These are phyloP conservation scores for Perizoma flavofasciatum DNA, from an alignment of 2,888 invertebrate species.

Conservation along the genomic window DNA sequence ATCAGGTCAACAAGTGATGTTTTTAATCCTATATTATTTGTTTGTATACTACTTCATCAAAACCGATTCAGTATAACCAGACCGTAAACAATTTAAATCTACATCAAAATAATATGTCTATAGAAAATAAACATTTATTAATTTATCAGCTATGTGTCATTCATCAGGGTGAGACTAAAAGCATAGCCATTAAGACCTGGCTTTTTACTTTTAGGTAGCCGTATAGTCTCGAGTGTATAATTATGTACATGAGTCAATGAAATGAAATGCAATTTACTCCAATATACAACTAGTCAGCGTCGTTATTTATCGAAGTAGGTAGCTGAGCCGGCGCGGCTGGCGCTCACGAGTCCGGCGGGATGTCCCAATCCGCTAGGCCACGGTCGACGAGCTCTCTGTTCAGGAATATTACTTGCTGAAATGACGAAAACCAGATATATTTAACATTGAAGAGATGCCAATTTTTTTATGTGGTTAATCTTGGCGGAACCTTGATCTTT, in stretches of 20 bases:
- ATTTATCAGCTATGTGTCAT: constrained; percentile 64
- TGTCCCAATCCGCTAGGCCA: constrained; percentile 91
- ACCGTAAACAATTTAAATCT: constrained; percentile 36
- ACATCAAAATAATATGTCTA: constrained; percentile 44
- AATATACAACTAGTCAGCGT: constrained; percentile 65
- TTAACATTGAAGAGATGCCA: constrained; percentile 35
- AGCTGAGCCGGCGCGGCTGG: constrained; percentile 31
- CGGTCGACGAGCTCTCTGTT: constrained; percentile 94
- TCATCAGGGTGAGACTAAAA: constrained; percentile 55
- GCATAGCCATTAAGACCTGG: constrained; percentile 39
- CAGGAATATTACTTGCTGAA: constrained; percentile 91
- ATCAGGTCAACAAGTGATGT: constrained; percentile 37
- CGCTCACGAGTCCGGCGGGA: constrained; percentile 77
- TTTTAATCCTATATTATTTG: constrained; percentile 29
- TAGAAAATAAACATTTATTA: constrained; percentile 60
- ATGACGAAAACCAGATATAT: constrained; percentile 39
- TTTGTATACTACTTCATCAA: constrained; percentile 33
- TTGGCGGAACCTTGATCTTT: constrained; percentile 38
- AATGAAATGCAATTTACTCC: constrained; percentile 65
- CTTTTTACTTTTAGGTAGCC: constrained; percentile 24
- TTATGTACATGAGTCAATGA: constrained; percentile 60
- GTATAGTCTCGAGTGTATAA: constrained; percentile 45
- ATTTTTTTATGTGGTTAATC: constrained; percentile 27
- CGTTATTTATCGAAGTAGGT: constrained; percentile 43
- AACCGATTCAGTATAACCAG: constrained; percentile 35